Evolutionary conservation across 2,888 invertebrate species (phyloP).

Genomic region (Cepaea hortensis): DNA sequence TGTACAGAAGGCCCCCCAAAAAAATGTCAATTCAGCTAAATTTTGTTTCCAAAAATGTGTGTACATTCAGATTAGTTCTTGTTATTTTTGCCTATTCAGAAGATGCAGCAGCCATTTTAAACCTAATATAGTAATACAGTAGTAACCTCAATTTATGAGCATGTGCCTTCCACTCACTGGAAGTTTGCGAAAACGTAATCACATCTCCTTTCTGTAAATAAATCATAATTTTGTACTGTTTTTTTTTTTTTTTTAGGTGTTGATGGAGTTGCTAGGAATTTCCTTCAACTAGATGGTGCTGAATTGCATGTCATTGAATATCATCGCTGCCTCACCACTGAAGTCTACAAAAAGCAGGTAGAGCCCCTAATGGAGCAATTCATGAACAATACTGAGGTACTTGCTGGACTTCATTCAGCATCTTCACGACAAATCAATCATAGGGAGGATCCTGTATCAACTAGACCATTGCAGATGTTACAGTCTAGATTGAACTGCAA

Average conservation of each 20-base stretch:
- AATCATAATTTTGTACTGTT: too few relatives aligned
- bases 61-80: too few relatives aligned
- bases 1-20: too few relatives aligned
- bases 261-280: not conserved
- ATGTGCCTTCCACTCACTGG: too few relatives aligned
- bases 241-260: constrained; percentile 4
- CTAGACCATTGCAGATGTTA: not conserved
- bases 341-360: constrained; percentile 17
- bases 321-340: constrained; percentile 25
- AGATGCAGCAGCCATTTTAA: too few relatives aligned
- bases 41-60: too few relatives aligned
- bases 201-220: too few relatives aligned
- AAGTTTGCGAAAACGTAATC: too few relatives aligned
- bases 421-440: not conserved
- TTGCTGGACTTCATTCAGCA: not conserved
- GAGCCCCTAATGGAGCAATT: not conserved
- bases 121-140: too few relatives aligned
- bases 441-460: not conserved
- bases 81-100: too few relatives aligned
- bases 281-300: constrained; percentile 3
- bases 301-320: not conserved
- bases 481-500: not conserved
- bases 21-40: too few relatives aligned
- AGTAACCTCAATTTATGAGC: too few relatives aligned
- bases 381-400: not conserved